Percentiles rank a stretch among this genome's conserved stretches.
Conservation (phyloP, 2,888 invertebrate species). For the Smittia sp. region DNA sequence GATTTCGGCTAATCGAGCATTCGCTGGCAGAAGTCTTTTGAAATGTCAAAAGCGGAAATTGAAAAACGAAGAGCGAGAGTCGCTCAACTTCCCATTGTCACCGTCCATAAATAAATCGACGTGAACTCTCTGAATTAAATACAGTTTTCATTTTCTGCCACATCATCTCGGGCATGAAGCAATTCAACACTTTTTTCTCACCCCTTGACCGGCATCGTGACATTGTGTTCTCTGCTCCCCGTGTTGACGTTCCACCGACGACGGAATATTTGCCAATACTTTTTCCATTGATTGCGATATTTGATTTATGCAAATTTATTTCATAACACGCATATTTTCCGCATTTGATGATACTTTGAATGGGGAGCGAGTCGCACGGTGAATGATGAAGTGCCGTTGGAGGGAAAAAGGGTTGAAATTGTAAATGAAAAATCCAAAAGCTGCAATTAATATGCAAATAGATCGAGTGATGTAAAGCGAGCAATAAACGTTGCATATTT, state of each 20-base stretch:
- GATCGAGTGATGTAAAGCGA: slow-evolving; percentile 28
- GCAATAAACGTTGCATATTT: slow-evolving; percentile 40
- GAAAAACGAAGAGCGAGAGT: slow-evolving; percentile 20
- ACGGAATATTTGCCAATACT: slow-evolving; percentile 36
- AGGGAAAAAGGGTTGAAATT: slow-evolving; percentile 32
- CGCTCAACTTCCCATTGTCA: slow-evolving; percentile 25
- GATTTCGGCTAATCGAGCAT: slow-evolving; percentile 3
- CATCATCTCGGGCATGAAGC: slow-evolving; percentile 11
- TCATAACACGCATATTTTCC: slow-evolving; percentile 41
- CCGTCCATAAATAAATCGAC: slow-evolving; percentile 15
- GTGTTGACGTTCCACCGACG: slow-evolving; percentile 11
- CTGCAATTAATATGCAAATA: slow-evolving; percentile 41
- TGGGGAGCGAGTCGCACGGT: slow-evolving; percentile 6
- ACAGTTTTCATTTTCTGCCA: slow-evolving; percentile 4
- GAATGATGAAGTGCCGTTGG: slow-evolving; percentile 6
- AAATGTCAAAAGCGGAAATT: slow-evolving; percentile 39
- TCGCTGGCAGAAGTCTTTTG: slow-evolving; percentile 27
- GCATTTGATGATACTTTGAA: slow-evolving; percentile 32
- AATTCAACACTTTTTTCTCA: slow-evolving; percentile 28
- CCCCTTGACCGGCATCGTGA: slow-evolving; percentile 28
- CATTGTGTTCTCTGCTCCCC: not conserved
- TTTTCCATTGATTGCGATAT: slow-evolving; percentile 39
- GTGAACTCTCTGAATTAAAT: not conserved
- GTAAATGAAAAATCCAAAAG: slow-evolving; percentile 31
- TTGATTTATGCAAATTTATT: slow-evolving; percentile 42